A percentile compares a stretch with the other conserved stretches of the same genome.
phyloP scores from a whole-genome alignment of 37 sponge, comb jelly and placozoan genomes.

The Bolinopsis microptera region DNA sequence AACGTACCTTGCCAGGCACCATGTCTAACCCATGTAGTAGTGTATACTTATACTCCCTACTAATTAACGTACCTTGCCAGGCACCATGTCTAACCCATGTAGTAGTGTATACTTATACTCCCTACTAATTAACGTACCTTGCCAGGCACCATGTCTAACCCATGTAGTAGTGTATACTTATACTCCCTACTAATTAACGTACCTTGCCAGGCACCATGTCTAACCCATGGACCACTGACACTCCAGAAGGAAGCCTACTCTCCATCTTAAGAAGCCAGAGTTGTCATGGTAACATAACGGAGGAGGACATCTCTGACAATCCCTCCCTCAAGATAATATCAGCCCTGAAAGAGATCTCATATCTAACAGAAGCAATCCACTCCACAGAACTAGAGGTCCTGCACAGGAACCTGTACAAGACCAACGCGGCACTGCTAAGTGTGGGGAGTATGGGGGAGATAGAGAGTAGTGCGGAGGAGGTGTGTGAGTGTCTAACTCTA shows the following conservation, averaged over 20 bases:
- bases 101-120: too few relatives aligned
- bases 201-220: conserved; percentile 12
- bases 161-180: background rate
- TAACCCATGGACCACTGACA: conserved; percentile 28
- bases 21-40: too few relatives aligned
- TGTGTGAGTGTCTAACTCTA: background rate
- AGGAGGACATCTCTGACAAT: conserved; percentile 6
- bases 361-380: background rate
- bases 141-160: conserved; percentile 39
- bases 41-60: too few relatives aligned
- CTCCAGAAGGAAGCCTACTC: conserved; percentile 27
- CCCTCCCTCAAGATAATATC: conserved; percentile 37
- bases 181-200: too few relatives aligned
- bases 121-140: too few relatives aligned
- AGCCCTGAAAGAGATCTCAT: conserved; percentile 32
- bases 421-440: conserved; percentile 22
- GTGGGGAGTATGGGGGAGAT: background rate
- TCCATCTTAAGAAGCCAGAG: background rate
- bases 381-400: conserved; percentile 22
- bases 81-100: too few relatives aligned
- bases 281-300: background rate
- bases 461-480: background rate
- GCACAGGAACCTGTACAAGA: conserved; percentile 9
- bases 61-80: too few relatives aligned
- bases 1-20: too few relatives aligned